Conservation (phyloP, 2,113 vertebrate genomes). For the Chamaea fasciata region DNA sequence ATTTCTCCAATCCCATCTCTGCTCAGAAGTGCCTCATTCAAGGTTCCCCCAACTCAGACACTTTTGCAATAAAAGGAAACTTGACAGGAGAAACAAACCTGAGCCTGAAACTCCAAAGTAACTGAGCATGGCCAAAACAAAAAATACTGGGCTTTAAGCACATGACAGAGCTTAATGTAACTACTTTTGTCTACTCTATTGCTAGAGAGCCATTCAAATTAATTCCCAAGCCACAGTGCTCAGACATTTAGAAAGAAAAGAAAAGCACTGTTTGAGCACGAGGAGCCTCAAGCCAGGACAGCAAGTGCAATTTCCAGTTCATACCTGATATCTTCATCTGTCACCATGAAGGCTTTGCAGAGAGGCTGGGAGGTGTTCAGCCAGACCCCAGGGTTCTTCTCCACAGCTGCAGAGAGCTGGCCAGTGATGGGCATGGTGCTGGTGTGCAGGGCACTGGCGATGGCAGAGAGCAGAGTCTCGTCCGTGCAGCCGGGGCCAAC, state of each 20-base stretch:
- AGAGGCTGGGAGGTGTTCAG: constrained; percentile 94
- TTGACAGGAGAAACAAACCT: neutral
- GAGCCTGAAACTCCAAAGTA: neutral
- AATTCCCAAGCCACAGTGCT: neutral
- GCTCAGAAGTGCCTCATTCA: neutral
- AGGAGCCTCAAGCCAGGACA: neutral
- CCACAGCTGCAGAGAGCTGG: constrained; percentile 93
- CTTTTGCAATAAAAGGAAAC: neutral
- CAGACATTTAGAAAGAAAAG: neutral
- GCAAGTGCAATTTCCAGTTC: neutral
- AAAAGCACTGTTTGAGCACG: too few species aligned
- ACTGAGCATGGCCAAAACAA: neutral
- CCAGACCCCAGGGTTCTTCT: constrained; percentile 98
- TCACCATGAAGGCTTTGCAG: constrained; percentile 98
- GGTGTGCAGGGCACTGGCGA: constrained; percentile 95
- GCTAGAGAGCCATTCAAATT: neutral
- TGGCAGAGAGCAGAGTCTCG: constrained; percentile 93
- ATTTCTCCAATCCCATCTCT: neutral
- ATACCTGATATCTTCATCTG: constrained; percentile 97
- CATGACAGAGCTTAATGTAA: neutral
- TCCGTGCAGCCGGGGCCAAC: constrained; percentile 96
- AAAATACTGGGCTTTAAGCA: neutral
- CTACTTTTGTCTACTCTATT: too few species aligned
- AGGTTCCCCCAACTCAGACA: neutral
- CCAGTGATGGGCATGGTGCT: constrained; percentile 95